Percentiles rank a stretch among this genome's conserved stretches.
Evolutionary conservation across 2,888 invertebrate genomes (phyloP).

Genomic region (Fragum sueziense): DNA sequence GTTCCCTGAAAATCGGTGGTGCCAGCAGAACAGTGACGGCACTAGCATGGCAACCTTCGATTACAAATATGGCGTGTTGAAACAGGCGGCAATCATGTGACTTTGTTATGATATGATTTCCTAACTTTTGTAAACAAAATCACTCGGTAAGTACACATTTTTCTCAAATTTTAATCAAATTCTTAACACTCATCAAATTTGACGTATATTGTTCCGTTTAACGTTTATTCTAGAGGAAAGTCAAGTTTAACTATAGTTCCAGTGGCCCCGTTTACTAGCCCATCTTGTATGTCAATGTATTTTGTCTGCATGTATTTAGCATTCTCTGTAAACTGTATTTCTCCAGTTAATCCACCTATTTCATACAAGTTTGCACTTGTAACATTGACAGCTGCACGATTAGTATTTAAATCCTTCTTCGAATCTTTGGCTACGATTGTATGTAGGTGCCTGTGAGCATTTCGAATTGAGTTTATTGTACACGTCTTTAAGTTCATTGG

Average conservation of each 20-base stretch:
- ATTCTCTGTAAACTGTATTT: conserved; percentile 27
- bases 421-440: conserved; percentile 33
- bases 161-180: too few species aligned
- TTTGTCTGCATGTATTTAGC: conserved; percentile 38
- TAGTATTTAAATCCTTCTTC: conserved; percentile 33
- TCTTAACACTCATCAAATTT: conserved; percentile 49
- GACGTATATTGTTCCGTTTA: conserved; percentile 20
- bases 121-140: too few species aligned
- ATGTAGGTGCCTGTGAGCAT: background rate
- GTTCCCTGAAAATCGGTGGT: too few species aligned
- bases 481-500: conserved; percentile 17
- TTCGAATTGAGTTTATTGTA: conserved; percentile 25
- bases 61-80: too few species aligned
- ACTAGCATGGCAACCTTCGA: too few species aligned
- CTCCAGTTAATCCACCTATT: conserved; percentile 37
- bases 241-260: conserved; percentile 40
- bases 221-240: conserved; percentile 15
- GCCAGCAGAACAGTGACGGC: too few species aligned
- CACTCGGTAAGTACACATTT: too few species aligned
- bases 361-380: conserved; percentile 38
- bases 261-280: conserved; percentile 49
- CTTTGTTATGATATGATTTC: too few species aligned
- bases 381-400: conserved; percentile 28
- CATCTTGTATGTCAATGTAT: conserved; percentile 39
- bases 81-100: too few species aligned